Base-by-base conservation (phyloP, 92 coral and sea anemone genomes). In the Epizoanthus scotinus region DNA sequence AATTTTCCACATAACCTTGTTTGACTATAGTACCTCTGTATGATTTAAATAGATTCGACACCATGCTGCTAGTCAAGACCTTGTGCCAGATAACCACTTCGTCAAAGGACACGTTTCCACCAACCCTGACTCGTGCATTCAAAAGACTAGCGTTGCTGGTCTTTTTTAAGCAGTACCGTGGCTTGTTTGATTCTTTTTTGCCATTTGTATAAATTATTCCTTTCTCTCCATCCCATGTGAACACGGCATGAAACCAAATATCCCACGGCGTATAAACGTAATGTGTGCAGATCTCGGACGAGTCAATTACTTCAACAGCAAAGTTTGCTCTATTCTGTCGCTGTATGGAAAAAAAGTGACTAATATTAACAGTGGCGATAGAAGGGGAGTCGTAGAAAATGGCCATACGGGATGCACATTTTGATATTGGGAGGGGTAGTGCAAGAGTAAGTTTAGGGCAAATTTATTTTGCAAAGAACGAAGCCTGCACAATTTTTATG, bases 81-180 rank as follows among this genome's bases (percentile, higher is more conserved):
- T 73, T 73, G 17, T 29, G 36, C 79, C 79, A 73, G 22, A 73
- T 55, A 56, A 54, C 79, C 15, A 73, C 18, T 9, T 73, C 79
- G 52, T 73, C 79, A 20, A 19, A 58, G 15, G 31, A 17, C 15
- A 67, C 67, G 24, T 3, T 22, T 57, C 79, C 79, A 10, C 79
- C 66, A n/a, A 73, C 26, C 6, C 67, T 73, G 44, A 73, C 21
- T 8, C 31, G 27, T 73, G 79, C 53, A 27, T 36, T 18, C 3
- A 9, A 3, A 27, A 3, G 0, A 53, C 24, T 56, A 34, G 24
- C n/a, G 7, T 17, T 56, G 34, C 1, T n/a, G 1, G 0, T n/a
- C 0, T 34, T 63, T 9, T 17, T 24, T 38, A 10, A 3, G 17
- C 69, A 63, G 42, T 6, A 3, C 21, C 9, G 44, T 2, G 8